Evolutionary conservation across 30 jellyfish, hydroid and myxozoan genomes (phyloP).

Genomic region (Pseudorhiza aurosa): DNA sequence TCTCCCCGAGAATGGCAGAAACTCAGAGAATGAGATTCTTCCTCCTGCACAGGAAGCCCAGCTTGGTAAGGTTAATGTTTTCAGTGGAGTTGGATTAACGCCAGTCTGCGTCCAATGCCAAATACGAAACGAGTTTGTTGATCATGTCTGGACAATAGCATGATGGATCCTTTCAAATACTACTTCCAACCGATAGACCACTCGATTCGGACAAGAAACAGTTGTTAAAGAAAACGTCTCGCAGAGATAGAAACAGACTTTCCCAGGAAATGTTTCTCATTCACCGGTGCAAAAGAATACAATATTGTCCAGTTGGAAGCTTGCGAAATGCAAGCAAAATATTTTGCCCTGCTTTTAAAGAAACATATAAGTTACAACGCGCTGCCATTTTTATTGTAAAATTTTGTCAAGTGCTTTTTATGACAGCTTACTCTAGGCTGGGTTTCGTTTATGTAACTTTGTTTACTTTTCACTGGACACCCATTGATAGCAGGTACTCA

Average conservation of each 20-base stretch:
- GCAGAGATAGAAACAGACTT: conserved; percentile 3
- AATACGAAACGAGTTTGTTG: no score
- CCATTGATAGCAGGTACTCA: not conserved
- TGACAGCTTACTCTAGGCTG: not conserved
- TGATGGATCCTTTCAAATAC: not conserved
- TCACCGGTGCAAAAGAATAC: conserved; percentile 27
- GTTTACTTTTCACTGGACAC: conserved; percentile 1
- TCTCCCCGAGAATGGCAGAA: no score
- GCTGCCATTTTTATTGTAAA: not conserved
- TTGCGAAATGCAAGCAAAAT: conserved; percentile 8
- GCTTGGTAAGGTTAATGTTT: no score
- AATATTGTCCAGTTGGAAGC: conserved; percentile 29
- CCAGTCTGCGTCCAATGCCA: no score
- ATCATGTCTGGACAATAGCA: no score
- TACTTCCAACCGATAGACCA: conserved; percentile 29
- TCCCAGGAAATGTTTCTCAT: conserved; percentile 3
- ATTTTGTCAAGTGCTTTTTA: not conserved
- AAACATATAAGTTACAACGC: conserved; percentile 11
- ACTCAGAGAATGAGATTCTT: no score
- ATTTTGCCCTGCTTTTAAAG: conserved; percentile 10
- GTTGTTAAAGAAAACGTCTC: conserved; percentile 1
- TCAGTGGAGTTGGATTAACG: no score
- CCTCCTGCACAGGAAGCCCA: no score
- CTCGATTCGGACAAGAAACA: conserved; percentile 25
- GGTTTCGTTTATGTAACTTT: not conserved